A percentile compares a stretch with the other conserved stretches of the same genome.
Evolutionary conservation across 1,140 invertebrate species (phyloP).

Genomic region (Ips typographus): DNA sequence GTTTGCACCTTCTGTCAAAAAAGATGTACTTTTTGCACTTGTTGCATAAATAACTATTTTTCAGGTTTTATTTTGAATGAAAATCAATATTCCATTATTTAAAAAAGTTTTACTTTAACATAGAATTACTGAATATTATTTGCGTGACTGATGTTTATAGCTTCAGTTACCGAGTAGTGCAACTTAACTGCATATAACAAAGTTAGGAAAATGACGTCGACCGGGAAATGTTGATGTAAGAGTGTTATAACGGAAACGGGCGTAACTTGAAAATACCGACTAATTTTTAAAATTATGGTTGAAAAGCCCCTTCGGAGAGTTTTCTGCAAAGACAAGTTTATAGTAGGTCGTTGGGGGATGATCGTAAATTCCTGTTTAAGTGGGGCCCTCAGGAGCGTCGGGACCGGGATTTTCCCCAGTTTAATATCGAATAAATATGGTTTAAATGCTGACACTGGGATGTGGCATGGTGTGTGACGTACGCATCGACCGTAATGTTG

Average conservation of each 20-base stretch:
- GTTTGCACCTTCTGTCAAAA: not conserved
- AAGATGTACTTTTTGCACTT: not conserved
- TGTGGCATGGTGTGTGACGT: not conserved
- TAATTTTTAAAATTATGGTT: not conserved
- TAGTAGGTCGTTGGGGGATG: not conserved
- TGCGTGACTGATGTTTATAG: not conserved
- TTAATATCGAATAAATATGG: too few species aligned
- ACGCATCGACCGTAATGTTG: not conserved
- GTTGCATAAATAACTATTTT: too few species aligned
- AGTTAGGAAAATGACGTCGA: not conserved
- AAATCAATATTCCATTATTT: not conserved
- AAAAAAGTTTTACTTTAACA: not conserved
- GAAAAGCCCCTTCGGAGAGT: not conserved
- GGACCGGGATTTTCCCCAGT: too few species aligned
- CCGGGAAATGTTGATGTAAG: not conserved
- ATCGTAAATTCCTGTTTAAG: not conserved
- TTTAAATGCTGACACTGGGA: too few species aligned
- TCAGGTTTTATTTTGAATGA: not conserved
- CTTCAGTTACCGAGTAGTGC: not conserved
- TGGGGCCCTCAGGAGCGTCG: not conserved
- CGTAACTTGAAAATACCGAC: slow-evolving; percentile 3
- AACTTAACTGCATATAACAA: slow-evolving; percentile 1
- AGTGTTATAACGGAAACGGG: not conserved
- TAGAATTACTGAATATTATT: not conserved
- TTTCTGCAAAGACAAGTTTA: not conserved